These are phyloP conservation scores for Pocillopora verrucosa DNA, from an alignment of 64 coral and sea anemone species.

Conservation along the genomic window DNA sequence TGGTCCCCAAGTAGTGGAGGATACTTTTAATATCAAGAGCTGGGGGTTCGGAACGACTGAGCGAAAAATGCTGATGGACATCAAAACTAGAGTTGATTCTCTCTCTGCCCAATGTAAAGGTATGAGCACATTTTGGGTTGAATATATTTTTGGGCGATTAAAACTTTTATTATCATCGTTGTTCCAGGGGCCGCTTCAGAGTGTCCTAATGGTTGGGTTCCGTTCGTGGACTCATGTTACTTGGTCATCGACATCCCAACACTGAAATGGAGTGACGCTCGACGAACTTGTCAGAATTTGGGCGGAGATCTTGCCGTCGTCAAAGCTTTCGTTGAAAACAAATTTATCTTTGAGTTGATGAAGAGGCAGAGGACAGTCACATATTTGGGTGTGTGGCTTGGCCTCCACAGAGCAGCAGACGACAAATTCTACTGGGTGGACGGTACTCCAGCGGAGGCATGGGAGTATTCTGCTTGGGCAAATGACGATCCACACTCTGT, in stretches of 20 bases:
- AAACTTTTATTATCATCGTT: neutral
- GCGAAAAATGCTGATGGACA: neutral
- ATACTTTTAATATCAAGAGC: slow-evolving; percentile 29
- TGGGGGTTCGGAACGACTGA: neutral
- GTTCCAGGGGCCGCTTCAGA: neutral
- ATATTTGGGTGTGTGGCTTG: neutral
- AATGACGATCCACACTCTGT: neutral
- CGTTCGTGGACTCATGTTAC: neutral
- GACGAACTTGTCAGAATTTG: slow-evolving; percentile 16
- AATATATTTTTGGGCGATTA: too few relatives aligned
- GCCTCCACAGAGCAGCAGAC: neutral
- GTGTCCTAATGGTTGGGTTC: slow-evolving; percentile 14
- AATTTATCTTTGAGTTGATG: neutral
- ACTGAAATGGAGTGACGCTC: neutral
- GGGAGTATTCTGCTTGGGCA: neutral
- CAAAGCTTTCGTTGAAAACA: neutral
- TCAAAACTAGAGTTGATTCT: slow-evolving; percentile 14
- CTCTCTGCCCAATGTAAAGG: neutral
- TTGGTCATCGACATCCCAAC: slow-evolving; percentile 12
- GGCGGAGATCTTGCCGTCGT: slow-evolving; percentile 16
- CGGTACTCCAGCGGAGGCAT: neutral
- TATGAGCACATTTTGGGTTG: too few relatives aligned
- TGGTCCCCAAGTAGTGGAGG: neutral
- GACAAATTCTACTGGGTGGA: slow-evolving; percentile 32
- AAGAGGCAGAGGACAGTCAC: neutral